These are phyloP conservation scores for Ochropleura leucogaster DNA, from an alignment of 2,888 invertebrate species.

Conservation along the genomic window DNA sequence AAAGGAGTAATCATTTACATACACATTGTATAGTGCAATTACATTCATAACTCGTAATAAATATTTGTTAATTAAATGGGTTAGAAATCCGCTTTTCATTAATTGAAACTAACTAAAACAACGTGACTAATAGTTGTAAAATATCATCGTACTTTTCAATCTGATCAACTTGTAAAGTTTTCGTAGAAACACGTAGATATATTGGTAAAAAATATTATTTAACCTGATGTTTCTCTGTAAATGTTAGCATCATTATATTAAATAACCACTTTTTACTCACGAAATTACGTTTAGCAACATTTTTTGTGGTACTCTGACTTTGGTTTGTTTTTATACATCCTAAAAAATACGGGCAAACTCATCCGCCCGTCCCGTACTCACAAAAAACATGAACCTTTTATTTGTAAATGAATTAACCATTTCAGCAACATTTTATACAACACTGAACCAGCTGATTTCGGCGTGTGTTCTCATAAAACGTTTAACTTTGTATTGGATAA, in stretches of 20 bases:
- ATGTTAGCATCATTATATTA: conserved; percentile 32
- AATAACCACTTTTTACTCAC: conserved; percentile 43
- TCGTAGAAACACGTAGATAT: background rate
- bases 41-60: conserved; percentile 1
- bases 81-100: conserved; percentile 4
- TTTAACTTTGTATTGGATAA: conserved; percentile 18
- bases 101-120: background rate
- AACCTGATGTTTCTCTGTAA: conserved; percentile 34
- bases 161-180: background rate
- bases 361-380: conserved; percentile 21
- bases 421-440: background rate
- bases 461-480: conserved; percentile 2
- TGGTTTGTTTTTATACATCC: conserved; percentile 49
- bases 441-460: background rate
- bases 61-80: background rate
- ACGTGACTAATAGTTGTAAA: background rate
- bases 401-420: conserved; percentile 18
- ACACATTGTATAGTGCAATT: conserved; percentile 15
- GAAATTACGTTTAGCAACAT: conserved; percentile 50
- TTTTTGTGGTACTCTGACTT: conserved; percentile 44
- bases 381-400: conserved; percentile 49
- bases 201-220: background rate
- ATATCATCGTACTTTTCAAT: background rate
- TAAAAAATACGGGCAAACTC: conserved; percentile 44
- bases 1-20: no score